Evolutionary conservation across 2,888 invertebrate genomes (phyloP), one percentile per base, ranked within the genome.

Genomic region (Hedya salicella): DNA sequence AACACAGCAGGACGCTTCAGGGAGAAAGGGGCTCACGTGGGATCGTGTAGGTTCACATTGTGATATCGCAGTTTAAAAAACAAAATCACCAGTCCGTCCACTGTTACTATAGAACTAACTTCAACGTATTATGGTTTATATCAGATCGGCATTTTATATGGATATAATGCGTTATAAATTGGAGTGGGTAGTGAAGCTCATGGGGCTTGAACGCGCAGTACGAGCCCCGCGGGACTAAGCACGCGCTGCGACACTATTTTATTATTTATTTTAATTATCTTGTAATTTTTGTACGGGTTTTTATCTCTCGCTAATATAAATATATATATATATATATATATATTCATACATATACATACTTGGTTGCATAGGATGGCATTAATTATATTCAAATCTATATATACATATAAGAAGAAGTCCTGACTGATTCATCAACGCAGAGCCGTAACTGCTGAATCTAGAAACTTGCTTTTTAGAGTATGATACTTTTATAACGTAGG

Each of bases 261-360:
- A 89, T 87, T 89, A 89, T 88, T 89, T 81, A 89, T 83, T 80
- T 81, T 87, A 83, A 89, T 88, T 87, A 87, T 72, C 67, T 75
- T 71, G 67, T 73, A 70, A 68, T 69, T 69, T 69, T 77, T 80
- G 78, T 78, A 75, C 75, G 72, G 75, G 73, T 78, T 78, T 82
- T 87, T 82, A 80, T 76, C 36, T 42, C 25, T 14, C 2, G 11
- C 40, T 25, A 11, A 30, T 42, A 42, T 25, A 8, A 16, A 25
- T 6, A 25, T 25, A n/a, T n/a, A n/a, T n/a, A n/a, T n/a, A n/a
- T n/a, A n/a, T n/a, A n/a, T n/a, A n/a, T 25, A 25, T 6, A 6
- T 25, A 6, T 25, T 3, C 6, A 3, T 25, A 25, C 6, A 25
- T 3, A 25, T 25, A 25, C 25, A 25, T 6, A 25, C 5, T 25